phyloP scores from a whole-genome alignment of 64 coral and sea anemone genomes.

The Actinia tenebrosa region DNA sequence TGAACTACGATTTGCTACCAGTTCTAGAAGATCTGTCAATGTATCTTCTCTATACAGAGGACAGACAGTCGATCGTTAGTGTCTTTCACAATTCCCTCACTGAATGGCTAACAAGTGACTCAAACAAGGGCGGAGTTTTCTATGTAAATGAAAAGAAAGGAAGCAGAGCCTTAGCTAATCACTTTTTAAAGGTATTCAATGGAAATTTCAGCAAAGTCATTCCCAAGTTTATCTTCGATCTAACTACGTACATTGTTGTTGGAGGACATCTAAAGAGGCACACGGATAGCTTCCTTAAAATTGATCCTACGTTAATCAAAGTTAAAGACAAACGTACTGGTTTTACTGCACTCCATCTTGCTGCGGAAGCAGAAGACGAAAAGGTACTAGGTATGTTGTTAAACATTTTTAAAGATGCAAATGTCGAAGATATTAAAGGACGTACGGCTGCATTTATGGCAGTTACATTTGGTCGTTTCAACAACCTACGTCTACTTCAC shows the following conservation, averaged over 20 bases:
- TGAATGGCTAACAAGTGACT: constrained; percentile 67
- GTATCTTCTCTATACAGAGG: constrained; percentile 41
- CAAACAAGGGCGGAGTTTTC: constrained; percentile 28
- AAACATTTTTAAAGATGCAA: not conserved
- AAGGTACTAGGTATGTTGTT: not conserved
- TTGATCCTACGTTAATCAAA: constrained; percentile 48
- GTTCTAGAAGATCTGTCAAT: constrained; percentile 41
- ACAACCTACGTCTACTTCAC: constrained; percentile 30
- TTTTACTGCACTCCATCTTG: constrained; percentile 45
- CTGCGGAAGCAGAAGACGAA: constrained; percentile 31
- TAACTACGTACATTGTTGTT: constrained; percentile 40
- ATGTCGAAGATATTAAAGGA: constrained; percentile 31
- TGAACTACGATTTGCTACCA: constrained; percentile 53
- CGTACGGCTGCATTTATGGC: constrained; percentile 62
- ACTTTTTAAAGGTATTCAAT: constrained; percentile 31
- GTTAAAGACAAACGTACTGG: constrained; percentile 20
- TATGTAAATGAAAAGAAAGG: constrained; percentile 59
- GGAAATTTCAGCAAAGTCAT: not conserved
- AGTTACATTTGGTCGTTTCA: constrained; percentile 20
- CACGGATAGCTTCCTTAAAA: constrained; percentile 29
- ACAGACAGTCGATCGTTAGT: constrained; percentile 9
- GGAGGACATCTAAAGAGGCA: constrained; percentile 22
- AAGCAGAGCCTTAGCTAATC: constrained; percentile 32
- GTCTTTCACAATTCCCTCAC: constrained; percentile 58
- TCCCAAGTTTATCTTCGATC: constrained; percentile 3